phyloP scores from a whole-genome alignment of 2,888 invertebrate species.

The Isotomurus palustris region DNA sequence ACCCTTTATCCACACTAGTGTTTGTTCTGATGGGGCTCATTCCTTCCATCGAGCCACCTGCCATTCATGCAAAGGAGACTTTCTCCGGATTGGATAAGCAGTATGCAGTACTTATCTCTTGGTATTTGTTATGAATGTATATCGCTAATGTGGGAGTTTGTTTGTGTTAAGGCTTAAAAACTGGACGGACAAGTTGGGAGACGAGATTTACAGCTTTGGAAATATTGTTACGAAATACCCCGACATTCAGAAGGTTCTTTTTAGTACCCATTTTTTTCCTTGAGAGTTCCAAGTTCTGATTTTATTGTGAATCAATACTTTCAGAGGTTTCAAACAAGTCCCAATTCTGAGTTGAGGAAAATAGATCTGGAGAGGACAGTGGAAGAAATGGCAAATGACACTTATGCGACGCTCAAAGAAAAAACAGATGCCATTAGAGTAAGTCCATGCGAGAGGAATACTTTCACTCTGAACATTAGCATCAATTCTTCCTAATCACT shows the following conservation, averaged over 20 bases:
- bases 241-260: conserved; percentile 65
- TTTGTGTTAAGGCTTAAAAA: conserved; percentile 62
- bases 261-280: background rate
- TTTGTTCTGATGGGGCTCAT: too few species aligned
- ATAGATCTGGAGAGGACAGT: conserved; percentile 76
- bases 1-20: too few species aligned
- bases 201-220: conserved; percentile 72
- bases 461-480: background rate
- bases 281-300: background rate
- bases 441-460: too few species aligned
- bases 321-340: conserved; percentile 69
- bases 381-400: conserved; percentile 69
- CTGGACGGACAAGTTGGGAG: conserved; percentile 75
- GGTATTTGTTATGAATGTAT: too few species aligned
- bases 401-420: conserved; percentile 75
- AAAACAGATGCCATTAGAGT: conserved; percentile 69
- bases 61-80: background rate
- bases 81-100: background rate
- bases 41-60: background rate
- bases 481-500: background rate
- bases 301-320: conserved; percentile 44
- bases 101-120: too few species aligned
- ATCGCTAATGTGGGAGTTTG: too few species aligned
- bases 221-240: conserved; percentile 70
- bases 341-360: conserved; percentile 61